A percentile compares a stretch with the other conserved stretches of the same genome.
Conservation (phyloP, 2,113 vertebrate genomes). For the Corythaeola cristata region DNA sequence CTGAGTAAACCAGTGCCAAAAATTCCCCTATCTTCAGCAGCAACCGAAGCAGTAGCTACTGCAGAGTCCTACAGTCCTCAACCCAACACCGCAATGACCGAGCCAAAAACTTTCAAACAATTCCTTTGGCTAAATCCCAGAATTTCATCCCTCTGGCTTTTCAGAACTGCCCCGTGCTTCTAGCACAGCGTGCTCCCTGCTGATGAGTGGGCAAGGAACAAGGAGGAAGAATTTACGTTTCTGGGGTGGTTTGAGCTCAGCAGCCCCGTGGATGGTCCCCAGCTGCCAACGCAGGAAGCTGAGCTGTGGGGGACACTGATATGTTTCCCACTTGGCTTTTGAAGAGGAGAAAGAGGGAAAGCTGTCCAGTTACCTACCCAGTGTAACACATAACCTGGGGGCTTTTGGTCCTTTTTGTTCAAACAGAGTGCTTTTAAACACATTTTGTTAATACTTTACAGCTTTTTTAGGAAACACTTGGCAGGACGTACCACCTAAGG, state of each 20-base stretch:
- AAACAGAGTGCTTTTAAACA: rapidly evolving
- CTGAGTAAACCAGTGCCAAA: background rate
- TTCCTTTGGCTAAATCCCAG: background rate
- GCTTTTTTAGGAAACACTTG: background rate
- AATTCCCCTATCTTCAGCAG: background rate
- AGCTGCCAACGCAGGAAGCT: background rate
- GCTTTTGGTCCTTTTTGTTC: background rate
- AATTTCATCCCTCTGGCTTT: background rate
- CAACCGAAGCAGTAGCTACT: background rate
- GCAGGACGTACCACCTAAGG: background rate
- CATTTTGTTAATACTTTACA: background rate
- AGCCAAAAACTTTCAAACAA: slow-evolving; percentile 9
- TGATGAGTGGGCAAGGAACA: background rate
- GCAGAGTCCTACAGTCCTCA: background rate
- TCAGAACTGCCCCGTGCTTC: background rate
- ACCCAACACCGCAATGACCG: rapidly evolving
- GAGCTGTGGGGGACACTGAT: background rate
- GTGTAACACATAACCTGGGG: background rate
- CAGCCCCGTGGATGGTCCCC: background rate
- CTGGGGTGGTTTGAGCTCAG: background rate
- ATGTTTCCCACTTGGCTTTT: background rate
- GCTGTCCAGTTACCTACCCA: background rate
- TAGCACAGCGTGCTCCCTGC: background rate
- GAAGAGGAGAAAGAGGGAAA: background rate
- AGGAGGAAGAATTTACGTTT: background rate